phyloP scores from a whole-genome alignment of 1,140 invertebrate species.

The Pachyrhynchus sulphureomaculatus region DNA sequence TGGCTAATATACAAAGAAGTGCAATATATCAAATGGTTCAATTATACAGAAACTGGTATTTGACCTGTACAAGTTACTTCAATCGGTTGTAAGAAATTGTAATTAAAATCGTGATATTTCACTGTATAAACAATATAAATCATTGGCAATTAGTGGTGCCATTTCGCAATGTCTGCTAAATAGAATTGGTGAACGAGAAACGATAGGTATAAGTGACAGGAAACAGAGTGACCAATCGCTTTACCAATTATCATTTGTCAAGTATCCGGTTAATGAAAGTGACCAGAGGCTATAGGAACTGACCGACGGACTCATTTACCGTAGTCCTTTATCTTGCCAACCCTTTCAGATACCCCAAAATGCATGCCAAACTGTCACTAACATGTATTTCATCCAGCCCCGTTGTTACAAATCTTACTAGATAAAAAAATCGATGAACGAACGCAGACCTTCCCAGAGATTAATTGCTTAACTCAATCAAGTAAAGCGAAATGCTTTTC shows the following conservation, averaged over 20 bases:
- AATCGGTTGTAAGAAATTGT: constrained; percentile 9
- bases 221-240: constrained; percentile 50
- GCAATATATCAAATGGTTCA: not conserved
- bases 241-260: constrained; percentile 53
- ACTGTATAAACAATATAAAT: constrained; percentile 40
- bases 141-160: constrained; percentile 40
- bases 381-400: constrained; percentile 38
- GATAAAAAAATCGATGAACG: constrained; percentile 31
- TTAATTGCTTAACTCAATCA: constrained; percentile 11
- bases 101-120: constrained; percentile 36
- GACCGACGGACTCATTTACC: constrained; percentile 46
- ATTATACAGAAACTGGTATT: constrained; percentile 10
- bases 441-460: constrained; percentile 4
- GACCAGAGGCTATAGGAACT: constrained; percentile 46
- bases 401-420: constrained; percentile 29
- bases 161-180: constrained; percentile 38
- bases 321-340: constrained; percentile 48
- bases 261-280: constrained; percentile 51
- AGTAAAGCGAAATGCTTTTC: no score
- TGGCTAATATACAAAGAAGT: no score
- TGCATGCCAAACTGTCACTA: constrained; percentile 48
- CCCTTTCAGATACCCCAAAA: constrained; percentile 43
- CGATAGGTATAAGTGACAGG: constrained; percentile 46
- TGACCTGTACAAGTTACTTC: constrained; percentile 1
- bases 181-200: constrained; percentile 44